A percentile compares a stretch with the other conserved stretches of the same genome.
Conservation (phyloP, 1,140 invertebrate genomes). For the Drosophila pandora region DNA sequence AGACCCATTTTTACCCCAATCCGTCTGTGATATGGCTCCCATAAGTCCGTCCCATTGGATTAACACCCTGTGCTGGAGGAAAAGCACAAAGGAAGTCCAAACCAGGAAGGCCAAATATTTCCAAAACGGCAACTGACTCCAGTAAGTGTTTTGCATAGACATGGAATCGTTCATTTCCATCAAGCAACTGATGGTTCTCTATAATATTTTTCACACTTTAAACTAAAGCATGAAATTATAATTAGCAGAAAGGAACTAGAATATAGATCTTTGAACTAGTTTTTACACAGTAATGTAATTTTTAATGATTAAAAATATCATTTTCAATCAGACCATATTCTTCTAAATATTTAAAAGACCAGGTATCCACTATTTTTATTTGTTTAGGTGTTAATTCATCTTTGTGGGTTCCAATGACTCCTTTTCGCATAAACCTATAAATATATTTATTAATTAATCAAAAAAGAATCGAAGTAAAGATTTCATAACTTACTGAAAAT, state of each 20-base stretch:
- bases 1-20: conserved; percentile 9
- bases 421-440: conserved; percentile 36
- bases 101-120: background rate
- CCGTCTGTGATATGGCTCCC: background rate
- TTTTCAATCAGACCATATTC: conserved; percentile 25
- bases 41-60: conserved; percentile 1
- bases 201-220: background rate
- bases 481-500: conserved; percentile 23
- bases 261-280: background rate
- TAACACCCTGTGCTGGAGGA: background rate
- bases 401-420: conserved; percentile 22
- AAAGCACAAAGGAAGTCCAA: background rate
- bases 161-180: background rate
- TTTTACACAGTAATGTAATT: background rate
- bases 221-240: background rate
- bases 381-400: conserved; percentile 21
- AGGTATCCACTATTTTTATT: conserved; percentile 15
- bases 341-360: conserved; percentile 8
- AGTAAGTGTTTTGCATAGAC: background rate
- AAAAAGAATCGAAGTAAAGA: background rate
- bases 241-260: background rate
- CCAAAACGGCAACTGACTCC: background rate
- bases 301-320: conserved; percentile 24
- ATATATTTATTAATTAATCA: background rate
- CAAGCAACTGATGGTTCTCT: background rate